A percentile compares a stretch with the other conserved stretches of the same genome.
phyloP scores from a whole-genome alignment of 2,888 invertebrate species.

The Branchipolynoe longqiensis region DNA sequence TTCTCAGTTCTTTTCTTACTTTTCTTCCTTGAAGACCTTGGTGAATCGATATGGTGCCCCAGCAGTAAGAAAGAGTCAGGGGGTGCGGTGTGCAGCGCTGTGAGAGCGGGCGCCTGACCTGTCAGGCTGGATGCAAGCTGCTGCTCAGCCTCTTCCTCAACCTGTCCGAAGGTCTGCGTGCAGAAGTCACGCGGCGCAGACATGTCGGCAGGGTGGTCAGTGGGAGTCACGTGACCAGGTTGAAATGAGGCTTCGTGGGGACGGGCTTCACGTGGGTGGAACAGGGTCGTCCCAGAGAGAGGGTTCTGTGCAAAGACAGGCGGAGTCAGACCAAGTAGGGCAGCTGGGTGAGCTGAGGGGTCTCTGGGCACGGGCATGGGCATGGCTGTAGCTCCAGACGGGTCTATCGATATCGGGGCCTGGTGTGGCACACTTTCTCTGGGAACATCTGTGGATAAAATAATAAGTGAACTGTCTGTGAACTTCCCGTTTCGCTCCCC shows the following conservation, averaged over 20 bases:
- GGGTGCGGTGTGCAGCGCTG: background rate
- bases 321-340: background rate
- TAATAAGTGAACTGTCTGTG: background rate
- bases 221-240: background rate
- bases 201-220: conserved; percentile 20
- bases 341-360: background rate
- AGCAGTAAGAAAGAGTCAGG: conserved; percentile 33
- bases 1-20: conserved; percentile 12
- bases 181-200: conserved; percentile 60
- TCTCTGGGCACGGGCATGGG: conserved; percentile 55
- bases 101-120: background rate
- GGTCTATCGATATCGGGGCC: background rate
- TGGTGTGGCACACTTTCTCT: background rate
- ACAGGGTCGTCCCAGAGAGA: conserved; percentile 27
- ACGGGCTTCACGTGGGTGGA: background rate
- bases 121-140: background rate
- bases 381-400: conserved; percentile 54
- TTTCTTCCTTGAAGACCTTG: conserved; percentile 27
- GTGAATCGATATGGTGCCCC: background rate
- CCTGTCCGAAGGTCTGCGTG: conserved; percentile 66
- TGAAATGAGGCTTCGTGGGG: background rate
- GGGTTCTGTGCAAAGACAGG: background rate
- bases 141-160: background rate
- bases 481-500: background rate
- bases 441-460: conserved; percentile 6